Conservation (phyloP, 2,113 vertebrate genomes). For the Amia ocellicauda region DNA sequence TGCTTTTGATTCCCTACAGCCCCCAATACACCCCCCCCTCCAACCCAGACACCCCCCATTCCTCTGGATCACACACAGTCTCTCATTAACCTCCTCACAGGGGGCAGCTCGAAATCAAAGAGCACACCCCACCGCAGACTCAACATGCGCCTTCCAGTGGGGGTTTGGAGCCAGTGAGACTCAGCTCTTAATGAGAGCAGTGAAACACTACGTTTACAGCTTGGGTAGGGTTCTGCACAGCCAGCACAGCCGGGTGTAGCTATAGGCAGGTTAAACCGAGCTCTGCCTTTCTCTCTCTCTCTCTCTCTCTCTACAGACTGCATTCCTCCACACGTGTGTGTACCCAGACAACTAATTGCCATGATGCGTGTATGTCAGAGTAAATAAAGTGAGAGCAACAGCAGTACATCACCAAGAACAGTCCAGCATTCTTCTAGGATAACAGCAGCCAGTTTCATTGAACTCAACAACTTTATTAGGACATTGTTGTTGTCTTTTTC, state of each 20-base stretch:
- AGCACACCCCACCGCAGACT: constrained; percentile 56
- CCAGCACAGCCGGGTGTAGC: not conserved
- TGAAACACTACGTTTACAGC: constrained; percentile 43
- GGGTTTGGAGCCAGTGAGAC: constrained; percentile 67
- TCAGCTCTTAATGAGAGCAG: constrained; percentile 68
- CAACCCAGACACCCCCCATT: constrained; percentile 27
- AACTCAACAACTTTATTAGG: too few relatives aligned
- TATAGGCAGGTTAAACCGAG: constrained; percentile 42
- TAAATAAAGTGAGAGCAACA: too few relatives aligned
- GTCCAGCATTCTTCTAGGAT: too few relatives aligned
- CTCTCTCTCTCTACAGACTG: constrained; percentile 23
- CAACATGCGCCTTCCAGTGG: constrained; percentile 56
- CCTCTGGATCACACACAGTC: constrained; percentile 48
- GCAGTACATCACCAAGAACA: too few relatives aligned
- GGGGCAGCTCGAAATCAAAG: constrained; percentile 62
- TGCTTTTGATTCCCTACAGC: constrained; percentile 18
- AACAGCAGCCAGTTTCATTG: too few relatives aligned
- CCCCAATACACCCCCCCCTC: not conserved
- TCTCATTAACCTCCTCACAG: constrained; percentile 57
- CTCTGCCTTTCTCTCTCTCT: constrained; percentile 26
- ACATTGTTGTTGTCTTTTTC: too few relatives aligned
- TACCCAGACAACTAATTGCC: constrained; percentile 25
- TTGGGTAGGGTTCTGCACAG: constrained; percentile 55
- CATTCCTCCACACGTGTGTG: constrained; percentile 46
- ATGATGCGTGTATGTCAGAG: constrained; percentile 26